These are phyloP conservation scores for Amphilophus citrinellus DNA, from an alignment of 2,113 vertebrate genomes.

Conservation along the genomic window DNA sequence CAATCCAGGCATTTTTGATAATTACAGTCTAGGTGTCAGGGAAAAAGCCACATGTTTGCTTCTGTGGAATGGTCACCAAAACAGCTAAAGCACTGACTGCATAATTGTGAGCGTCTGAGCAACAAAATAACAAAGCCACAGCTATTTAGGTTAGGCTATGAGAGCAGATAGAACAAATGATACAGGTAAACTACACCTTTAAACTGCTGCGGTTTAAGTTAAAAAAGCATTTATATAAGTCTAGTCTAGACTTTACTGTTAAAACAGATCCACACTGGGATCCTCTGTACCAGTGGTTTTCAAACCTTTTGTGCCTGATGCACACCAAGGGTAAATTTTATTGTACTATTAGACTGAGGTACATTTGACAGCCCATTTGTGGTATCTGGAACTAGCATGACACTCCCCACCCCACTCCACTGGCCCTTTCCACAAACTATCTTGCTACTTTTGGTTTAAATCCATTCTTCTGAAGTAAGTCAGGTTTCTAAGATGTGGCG, in stretches of 20 bases:
- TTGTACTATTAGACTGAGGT: too few relatives aligned
- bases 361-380: background rate
- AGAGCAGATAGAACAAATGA: background rate
- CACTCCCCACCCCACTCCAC: background rate
- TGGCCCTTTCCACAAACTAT: background rate
- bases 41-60: background rate
- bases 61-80: background rate
- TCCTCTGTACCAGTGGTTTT: background rate
- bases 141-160: background rate
- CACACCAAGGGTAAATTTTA: background rate
- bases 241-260: background rate
- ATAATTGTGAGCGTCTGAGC: background rate
- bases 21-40: too few relatives aligned
- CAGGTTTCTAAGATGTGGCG: background rate
- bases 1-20: too few relatives aligned
- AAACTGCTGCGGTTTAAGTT: background rate
- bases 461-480: background rate
- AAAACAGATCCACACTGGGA: fast-evolving
- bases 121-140: background rate
- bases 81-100: background rate
- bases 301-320: background rate
- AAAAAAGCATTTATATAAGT: background rate
- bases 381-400: background rate
- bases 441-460: background rate
- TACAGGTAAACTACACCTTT: too few relatives aligned